Evolutionary conservation across 2,797 vertebrate species (phyloP), one percentile per base, ranked within the genome.

Genomic region (Acropternis orthonyx): DNA sequence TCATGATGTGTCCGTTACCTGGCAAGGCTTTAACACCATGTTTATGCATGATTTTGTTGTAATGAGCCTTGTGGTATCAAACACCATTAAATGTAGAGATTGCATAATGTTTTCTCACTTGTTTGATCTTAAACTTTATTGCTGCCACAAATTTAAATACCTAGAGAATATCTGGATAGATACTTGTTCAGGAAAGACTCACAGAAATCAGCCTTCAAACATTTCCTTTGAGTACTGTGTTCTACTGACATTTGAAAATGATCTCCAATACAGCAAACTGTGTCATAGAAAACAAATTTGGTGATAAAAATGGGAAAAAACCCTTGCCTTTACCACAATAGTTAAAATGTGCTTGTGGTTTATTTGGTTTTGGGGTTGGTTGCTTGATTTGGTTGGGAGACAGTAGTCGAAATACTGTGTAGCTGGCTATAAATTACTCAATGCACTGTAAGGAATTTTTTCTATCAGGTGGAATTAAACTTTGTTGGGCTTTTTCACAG

Each of bases 401-500:
- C 9, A 13, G 1, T 3, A 9, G n/a, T 72, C 27, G 37, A 85
- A 59, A 77, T 73, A 36, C 27, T 41, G 2, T 24, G 12, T 46
- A 54, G 24, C 9, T 73, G 13, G 27, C 9, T 89, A 2, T 55
- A 51, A 77, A 44, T 43, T 59, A n/a, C 49, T 87, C 1, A 10
- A 2, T 79, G 27, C 23, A 34, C 41, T 51, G 4, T 16, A 51
- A 37, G 36, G 24, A 12, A 48, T 68, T 73, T 76, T 34, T 72
- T 54, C 30, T 66, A 0, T 66, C 14, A 36, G 52, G 12, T 78
- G 34, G 16, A 66, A 13, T 28, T 85, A 54, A 90, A 65, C 18
- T 41, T 86, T n/a, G 20, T 56, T 88, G 0, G 0, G 2, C 72
- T 81, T 49, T 51, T 94, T 92, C 94, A 97, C 97, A 98, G 99